Percentiles rank a stretch among this genome's conserved stretches.
Evolutionary conservation across 2,113 vertebrate genomes (phyloP).

Genomic region (Nycticebus coucang): DNA sequence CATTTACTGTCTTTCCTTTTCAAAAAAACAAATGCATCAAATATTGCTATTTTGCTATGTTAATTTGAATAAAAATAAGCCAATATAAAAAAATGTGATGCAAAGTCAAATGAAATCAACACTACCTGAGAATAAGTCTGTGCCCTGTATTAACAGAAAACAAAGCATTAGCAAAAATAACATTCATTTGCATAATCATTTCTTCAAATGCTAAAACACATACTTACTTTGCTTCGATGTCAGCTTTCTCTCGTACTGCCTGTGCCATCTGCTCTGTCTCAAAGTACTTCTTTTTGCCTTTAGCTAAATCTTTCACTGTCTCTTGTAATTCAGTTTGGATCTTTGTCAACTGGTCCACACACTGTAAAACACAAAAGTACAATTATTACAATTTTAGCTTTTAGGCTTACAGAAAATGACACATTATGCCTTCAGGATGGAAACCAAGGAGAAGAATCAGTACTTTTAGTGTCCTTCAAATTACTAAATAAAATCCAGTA

Average conservation of each 20-base stretch:
- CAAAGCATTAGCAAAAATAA: slow-evolving; percentile 61
- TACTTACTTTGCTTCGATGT: slow-evolving; percentile 99
- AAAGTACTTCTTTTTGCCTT: slow-evolving; percentile 99
- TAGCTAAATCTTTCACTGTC: slow-evolving; percentile 98
- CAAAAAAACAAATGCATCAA: slow-evolving; percentile 26
- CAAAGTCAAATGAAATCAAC: slow-evolving; percentile 39
- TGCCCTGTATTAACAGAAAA: slow-evolving; percentile 20
- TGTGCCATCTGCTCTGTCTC: slow-evolving; percentile 99
- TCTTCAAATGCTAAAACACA: slow-evolving; percentile 81
- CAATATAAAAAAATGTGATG: slow-evolving; percentile 35
- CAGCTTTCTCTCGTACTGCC: slow-evolving; percentile 96
- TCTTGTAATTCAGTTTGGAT: slow-evolving; percentile 97
- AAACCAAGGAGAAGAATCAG: slow-evolving; percentile 34
- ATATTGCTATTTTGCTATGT: slow-evolving; percentile 32
- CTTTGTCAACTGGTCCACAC: slow-evolving; percentile 96
- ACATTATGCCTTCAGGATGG: not conserved
- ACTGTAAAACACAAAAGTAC: slow-evolving; percentile 85
- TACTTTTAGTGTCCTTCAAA: slow-evolving; percentile 33
- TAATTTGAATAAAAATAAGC: slow-evolving; percentile 26
- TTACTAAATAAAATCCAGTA: slow-evolving; percentile 46
- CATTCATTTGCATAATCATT: slow-evolving; percentile 62
- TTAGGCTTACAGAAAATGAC: not conserved
- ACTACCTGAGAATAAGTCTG: slow-evolving; percentile 12
- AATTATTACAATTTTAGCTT: slow-evolving; percentile 67
- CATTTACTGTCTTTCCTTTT: slow-evolving; percentile 44